Evolutionary conservation across 2,888 invertebrate genomes (phyloP), one percentile per base, ranked within the genome.

Genomic region (Acronicta alni): DNA sequence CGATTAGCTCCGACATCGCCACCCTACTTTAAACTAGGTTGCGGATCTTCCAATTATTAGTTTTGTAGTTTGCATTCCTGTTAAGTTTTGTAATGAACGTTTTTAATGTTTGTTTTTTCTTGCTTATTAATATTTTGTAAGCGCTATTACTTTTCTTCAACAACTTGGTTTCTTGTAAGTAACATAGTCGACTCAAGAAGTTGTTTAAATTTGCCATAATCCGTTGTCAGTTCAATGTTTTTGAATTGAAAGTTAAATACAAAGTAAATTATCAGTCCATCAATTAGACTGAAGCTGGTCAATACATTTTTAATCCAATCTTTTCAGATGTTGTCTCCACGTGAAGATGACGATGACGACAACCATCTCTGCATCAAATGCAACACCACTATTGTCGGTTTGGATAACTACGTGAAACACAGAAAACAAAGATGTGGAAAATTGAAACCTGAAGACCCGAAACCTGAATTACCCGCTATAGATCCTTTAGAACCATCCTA

Each of bases 331-430:
- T 93, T 95, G 79, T 93, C 92, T 8, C 91, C 91, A 12, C 86
- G 90, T 15, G 92, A 95, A 58, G 96, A 96, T 63, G 97, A 96
- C 57, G 97, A 98, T 47, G 97, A 97, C 54, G 98, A 98, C 89
- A 96, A 95, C 5, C 98, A 99, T 84, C 95, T 97, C 67, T 99
- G 98, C 89, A 96, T 98, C 79, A 97, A 97, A 83, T 99, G 98
- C 90, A 97, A 97, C 76, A 86, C 95, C 16, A 98, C 98, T 3
- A 96, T 98, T 62, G 90, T 96, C 37, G 98, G 98, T 0, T 93
- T 99, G n/a, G 97, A 97, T 41, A 97, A 97, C 85, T 99, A 99
- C 85, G 96, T 99, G 23, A 95, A 95, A 38, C 98, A 99, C 83
- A 96, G 98, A 42, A 97, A 97, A 83, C 92, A 95, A 32, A 95